Evolutionary conservation across 2,888 invertebrate species (phyloP), one percentile per base, ranked within the genome.

Genomic region (Ceramica pisi): DNA sequence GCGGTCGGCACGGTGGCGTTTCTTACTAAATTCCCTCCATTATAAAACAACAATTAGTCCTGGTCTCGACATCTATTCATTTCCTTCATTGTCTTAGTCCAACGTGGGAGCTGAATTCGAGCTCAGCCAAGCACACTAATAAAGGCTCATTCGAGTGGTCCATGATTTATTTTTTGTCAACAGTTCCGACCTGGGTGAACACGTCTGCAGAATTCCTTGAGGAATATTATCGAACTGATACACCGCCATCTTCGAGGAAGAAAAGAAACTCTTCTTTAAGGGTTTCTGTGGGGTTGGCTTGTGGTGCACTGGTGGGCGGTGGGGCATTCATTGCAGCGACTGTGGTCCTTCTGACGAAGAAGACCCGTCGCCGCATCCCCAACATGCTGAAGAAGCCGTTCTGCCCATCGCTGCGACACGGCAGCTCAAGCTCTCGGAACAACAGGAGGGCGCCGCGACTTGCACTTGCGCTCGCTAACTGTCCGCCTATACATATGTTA

Each of bases 341-440:
- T 71, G 97, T 97, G 14, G 97, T 97, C 0, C 92, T 98, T 2
- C 96, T 98, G 23, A 97, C 97, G 0, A 95, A 94, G 73, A 90
- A 92, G 31, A 91, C 93, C 1, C 88, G 95, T 35, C 88, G 94
- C 7, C 88, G 95, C 35, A 94, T 95, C 5, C 94, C 95, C 0
- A 93, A 94, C 26, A 80, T 95, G 86, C 82, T 95, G 8, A 97
- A 92, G 94, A 97, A 93, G 86, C 95, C 93, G 1, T 95, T 95
- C 87, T 96, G 94, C 80, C 94, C 94, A n/a, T 92, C 92, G 0
- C 82, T 93, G 86, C 93, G 90, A 82, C 92, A 86, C 72, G 92
- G 78, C 78, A 94, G 82, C 85, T 92, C 91, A 2, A 94, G 88
- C 80, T 85, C 90, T 53, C 92, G 92, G 85, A 96, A 92, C 92